Percentiles rank a stretch among this genome's conserved stretches.
phyloP scores from a whole-genome alignment of 2,113 vertebrate species.

The Actenoides lindsayi region DNA sequence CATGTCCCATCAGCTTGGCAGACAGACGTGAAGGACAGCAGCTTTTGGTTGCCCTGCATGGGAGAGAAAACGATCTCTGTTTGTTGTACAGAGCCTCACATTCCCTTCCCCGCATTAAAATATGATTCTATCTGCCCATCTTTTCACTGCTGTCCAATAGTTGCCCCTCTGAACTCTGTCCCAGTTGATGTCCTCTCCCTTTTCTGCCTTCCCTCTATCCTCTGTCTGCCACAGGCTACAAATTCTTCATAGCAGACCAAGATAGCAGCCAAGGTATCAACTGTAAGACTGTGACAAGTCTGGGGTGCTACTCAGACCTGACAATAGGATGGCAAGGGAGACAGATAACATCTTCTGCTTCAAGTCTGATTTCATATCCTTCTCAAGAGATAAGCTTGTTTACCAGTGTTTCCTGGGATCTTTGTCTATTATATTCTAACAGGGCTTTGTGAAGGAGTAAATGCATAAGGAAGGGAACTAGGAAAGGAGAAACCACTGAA shows the following conservation, averaged over 20 bases:
- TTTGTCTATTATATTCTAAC: not conserved
- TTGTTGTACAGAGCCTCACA: not conserved
- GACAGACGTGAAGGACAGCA: conserved; percentile 74
- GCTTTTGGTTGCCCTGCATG: conserved; percentile 39
- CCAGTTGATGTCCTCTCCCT: not conserved
- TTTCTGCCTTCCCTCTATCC: not conserved
- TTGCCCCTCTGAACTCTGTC: not conserved
- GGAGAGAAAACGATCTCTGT: not conserved
- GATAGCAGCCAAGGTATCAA: not conserved
- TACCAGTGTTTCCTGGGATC: not conserved
- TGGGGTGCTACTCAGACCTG: not conserved
- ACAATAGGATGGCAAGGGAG: not conserved
- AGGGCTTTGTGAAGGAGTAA: not conserved
- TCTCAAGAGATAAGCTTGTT: not conserved
- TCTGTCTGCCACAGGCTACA: not conserved
- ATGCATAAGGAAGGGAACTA: not conserved
- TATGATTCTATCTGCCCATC: not conserved
- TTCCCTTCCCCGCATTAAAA: not conserved
- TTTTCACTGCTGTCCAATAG: not conserved
- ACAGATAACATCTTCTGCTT: not conserved
- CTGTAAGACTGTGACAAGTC: not conserved
- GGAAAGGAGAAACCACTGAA: not conserved
- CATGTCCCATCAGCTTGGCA: conserved; percentile 80
- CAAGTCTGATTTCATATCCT: not conserved
- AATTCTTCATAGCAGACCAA: not conserved